Evolutionary conservation across 2,797 vertebrate species (phyloP).

Genomic region (Aselliscus stoliczkanus): DNA sequence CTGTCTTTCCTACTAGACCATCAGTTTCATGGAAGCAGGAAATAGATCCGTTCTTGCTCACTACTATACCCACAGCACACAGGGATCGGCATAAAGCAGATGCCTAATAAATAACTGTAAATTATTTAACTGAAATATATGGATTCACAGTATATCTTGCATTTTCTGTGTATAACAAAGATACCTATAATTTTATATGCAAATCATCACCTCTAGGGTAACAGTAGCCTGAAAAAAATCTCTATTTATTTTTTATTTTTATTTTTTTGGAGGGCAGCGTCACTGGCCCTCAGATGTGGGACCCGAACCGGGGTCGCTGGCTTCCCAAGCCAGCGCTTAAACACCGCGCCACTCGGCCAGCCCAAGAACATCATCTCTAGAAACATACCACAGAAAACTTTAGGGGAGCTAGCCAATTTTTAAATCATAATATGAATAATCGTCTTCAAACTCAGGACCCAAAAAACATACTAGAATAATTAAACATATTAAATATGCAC

Average conservation of each 20-base stretch:
- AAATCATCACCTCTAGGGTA: not conserved
- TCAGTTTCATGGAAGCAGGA: not conserved
- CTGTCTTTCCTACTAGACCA: not conserved
- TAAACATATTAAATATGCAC: not conserved
- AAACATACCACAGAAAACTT: not conserved
- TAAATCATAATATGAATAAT: not conserved
- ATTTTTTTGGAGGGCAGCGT: no score
- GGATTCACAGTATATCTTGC: not conserved
- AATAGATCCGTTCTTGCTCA: not conserved
- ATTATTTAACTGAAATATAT: not conserved
- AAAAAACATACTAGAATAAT: not conserved
- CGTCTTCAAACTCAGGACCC: not conserved
- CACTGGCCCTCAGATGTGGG: no score
- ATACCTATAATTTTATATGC: not conserved
- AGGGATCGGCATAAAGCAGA: not conserved
- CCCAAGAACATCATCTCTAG: no score
- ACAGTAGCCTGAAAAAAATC: not conserved
- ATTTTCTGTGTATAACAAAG: not conserved
- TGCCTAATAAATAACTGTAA: not conserved
- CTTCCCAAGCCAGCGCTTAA: no score
- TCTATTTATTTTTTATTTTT: no score
- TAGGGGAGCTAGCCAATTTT: not conserved
- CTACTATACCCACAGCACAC: not conserved
- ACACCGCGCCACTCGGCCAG: no score
- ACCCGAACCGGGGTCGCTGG: no score